phyloP scores from a whole-genome alignment of 2,888 invertebrate genomes.

The Acanthosepion pharaonis region DNA sequence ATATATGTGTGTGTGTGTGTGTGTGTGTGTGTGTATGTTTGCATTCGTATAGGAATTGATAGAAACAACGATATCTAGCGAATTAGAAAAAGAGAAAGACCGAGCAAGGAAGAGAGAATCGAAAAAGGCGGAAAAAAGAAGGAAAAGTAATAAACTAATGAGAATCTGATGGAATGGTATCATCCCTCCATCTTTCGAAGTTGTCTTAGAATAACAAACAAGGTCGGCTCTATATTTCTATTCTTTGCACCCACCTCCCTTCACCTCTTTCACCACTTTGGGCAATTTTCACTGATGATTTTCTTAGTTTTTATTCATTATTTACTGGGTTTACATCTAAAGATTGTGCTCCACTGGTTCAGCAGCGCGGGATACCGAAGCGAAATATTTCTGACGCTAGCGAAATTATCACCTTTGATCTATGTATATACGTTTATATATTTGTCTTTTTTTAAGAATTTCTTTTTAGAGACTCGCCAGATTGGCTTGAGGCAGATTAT shows the following conservation, averaged over 20 bases:
- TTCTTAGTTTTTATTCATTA: neutral
- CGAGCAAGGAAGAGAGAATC: neutral
- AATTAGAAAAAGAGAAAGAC: neutral
- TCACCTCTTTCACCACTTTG: neutral
- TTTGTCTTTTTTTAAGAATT: neutral
- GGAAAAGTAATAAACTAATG: neutral
- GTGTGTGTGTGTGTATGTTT: neutral
- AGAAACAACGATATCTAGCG: neutral
- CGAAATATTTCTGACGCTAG: conserved; percentile 21
- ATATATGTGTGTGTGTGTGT: neutral
- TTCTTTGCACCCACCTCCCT: neutral
- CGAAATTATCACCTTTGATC: conserved; percentile 33
- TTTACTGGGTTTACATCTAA: conserved; percentile 21
- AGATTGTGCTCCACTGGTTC: conserved; percentile 33
- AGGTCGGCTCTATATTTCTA: neutral
- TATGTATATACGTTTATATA: neutral
- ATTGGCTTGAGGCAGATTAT: conserved; percentile 8
- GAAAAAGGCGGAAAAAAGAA: neutral
- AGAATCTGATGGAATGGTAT: too few relatives aligned
- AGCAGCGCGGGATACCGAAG: conserved; percentile 16
- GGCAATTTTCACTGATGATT: conserved; percentile 23
- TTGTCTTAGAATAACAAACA: neutral
- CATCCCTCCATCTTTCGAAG: neutral
- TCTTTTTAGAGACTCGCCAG: conserved; percentile 33
- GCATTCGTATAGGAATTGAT: neutral